These are phyloP conservation scores for Parasteatoda lunata DNA, from an alignment of 2,888 invertebrate species.

Conservation along the genomic window DNA sequence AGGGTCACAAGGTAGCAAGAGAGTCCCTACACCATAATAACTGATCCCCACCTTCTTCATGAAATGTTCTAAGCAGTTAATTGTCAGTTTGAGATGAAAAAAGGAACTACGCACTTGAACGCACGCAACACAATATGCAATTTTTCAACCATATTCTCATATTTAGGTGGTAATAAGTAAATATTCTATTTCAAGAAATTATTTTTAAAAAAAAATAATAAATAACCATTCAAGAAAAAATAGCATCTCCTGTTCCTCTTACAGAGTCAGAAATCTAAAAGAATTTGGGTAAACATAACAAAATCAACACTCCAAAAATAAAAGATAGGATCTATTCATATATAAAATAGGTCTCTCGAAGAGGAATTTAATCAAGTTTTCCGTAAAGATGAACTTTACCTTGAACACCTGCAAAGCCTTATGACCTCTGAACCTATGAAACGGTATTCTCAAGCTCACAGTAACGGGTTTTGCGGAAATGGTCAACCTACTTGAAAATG, in stretches of 20 bases:
- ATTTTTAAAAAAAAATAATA: too few relatives aligned
- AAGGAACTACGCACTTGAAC: slow-evolving; percentile 61
- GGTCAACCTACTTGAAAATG: slow-evolving; percentile 18
- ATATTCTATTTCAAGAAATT: too few relatives aligned
- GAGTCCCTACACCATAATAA: slow-evolving; percentile 8
- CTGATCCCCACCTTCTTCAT: slow-evolving; percentile 2
- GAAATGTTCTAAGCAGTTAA: slow-evolving; percentile 40
- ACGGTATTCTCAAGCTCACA: slow-evolving; percentile 12
- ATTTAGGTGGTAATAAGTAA: too few relatives aligned
- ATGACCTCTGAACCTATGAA: slow-evolving; percentile 41
- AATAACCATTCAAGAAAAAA: too few relatives aligned
- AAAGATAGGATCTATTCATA: too few relatives aligned
- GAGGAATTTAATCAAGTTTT: slow-evolving; percentile 27
- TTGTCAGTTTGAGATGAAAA: slow-evolving; percentile 45
- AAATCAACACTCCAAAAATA: too few relatives aligned
- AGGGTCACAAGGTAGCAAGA: slow-evolving; percentile 47
- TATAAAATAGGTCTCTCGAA: slow-evolving; percentile 45
- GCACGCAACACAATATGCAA: slow-evolving; percentile 19
- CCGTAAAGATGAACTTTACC: slow-evolving; percentile 50
- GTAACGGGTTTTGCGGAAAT: slow-evolving; percentile 13
- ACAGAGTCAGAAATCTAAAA: too few relatives aligned
- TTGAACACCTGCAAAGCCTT: slow-evolving; percentile 49
- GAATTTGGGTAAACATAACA: too few relatives aligned
- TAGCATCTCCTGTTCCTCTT: too few relatives aligned
- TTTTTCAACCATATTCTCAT: too few relatives aligned